These are phyloP conservation scores for Augochlora pura DNA, from an alignment of 1,140 invertebrate genomes.

Conservation along the genomic window DNA sequence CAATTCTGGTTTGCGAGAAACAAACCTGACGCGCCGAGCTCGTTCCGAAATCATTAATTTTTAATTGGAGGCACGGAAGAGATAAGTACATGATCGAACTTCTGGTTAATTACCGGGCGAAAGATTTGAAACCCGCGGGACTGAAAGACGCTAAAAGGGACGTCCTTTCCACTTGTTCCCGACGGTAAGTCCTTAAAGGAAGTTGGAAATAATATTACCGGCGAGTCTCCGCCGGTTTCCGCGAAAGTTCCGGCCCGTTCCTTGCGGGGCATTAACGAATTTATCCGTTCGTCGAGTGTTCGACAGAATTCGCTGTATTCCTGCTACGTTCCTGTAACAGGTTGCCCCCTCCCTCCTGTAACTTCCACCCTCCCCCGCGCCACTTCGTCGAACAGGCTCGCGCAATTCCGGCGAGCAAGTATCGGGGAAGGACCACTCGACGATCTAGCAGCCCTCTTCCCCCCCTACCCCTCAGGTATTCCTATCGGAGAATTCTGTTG, in stretches of 20 bases:
- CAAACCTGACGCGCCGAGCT: too few relatives aligned
- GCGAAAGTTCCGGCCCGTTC: not conserved
- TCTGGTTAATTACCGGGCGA: not conserved
- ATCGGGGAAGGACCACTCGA: slow-evolving; percentile 46
- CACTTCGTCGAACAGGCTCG: slow-evolving; percentile 2
- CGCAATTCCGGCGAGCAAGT: slow-evolving; percentile 39
- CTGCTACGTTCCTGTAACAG: slow-evolving; percentile 43
- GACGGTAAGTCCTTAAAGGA: not conserved
- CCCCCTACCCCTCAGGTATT: slow-evolving; percentile 47
- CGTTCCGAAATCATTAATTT: too few relatives aligned
- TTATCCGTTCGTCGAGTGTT: slow-evolving; percentile 37
- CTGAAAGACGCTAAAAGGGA: not conserved
- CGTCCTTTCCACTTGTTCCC: not conserved
- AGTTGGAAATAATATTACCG: slow-evolving; percentile 30
- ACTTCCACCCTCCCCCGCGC: not conserved
- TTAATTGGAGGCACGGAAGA: not conserved
- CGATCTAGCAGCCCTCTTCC: slow-evolving; percentile 18
- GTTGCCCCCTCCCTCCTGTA: slow-evolving; percentile 28
- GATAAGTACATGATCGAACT: not conserved
- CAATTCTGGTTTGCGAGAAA: not conserved
- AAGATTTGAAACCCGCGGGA: slow-evolving; percentile 14
- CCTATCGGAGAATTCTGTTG: slow-evolving; percentile 59
- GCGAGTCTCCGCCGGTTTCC: not conserved
- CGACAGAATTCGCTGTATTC: slow-evolving; percentile 23
- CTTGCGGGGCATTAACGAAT: slow-evolving; percentile 50